Conservation (phyloP, 35 echinoderm and acorn worm genomes). For the Heliocidaris tuberculata region DNA sequence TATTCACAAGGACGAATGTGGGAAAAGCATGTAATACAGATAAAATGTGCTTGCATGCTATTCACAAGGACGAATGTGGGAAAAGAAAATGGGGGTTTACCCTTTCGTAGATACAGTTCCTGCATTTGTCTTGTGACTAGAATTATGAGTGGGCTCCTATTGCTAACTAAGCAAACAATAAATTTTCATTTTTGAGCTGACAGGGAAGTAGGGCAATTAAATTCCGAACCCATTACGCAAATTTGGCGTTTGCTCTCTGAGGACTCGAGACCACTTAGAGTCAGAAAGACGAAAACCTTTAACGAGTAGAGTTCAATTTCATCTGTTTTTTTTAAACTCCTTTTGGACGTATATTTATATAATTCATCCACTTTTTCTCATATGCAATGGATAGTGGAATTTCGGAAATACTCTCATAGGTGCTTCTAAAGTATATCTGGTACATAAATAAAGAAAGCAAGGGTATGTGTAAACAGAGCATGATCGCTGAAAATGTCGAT, state of each 20-base stretch:
- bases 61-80: not conserved
- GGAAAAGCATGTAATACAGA: not conserved
- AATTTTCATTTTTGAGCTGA: not conserved
- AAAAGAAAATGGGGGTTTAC: not conserved
- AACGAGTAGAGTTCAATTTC: not conserved
- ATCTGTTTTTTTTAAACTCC: not conserved
- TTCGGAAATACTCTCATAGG: no score
- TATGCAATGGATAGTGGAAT: no score
- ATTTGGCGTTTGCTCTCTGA: constrained; percentile 9
- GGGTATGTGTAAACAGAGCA: no score
- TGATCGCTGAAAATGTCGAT: no score
- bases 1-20: not conserved
- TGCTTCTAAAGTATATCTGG: no score
- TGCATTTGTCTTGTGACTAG: not conserved
- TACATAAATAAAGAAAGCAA: no score
- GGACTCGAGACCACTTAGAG: constrained; percentile 7
- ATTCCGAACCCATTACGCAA: constrained; percentile 9
- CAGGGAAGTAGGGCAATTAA: constrained; percentile 10
- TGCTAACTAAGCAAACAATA: constrained; percentile 12
- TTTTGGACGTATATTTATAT: not conserved
- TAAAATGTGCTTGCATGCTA: not conserved
- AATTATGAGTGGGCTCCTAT: constrained; percentile 10
- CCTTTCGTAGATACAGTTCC: not conserved
- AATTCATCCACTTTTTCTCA: no score
- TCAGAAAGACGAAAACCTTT: not conserved